phyloP scores from a whole-genome alignment of 2,113 vertebrate genomes.

The Urocynchramus pylzowi region DNA sequence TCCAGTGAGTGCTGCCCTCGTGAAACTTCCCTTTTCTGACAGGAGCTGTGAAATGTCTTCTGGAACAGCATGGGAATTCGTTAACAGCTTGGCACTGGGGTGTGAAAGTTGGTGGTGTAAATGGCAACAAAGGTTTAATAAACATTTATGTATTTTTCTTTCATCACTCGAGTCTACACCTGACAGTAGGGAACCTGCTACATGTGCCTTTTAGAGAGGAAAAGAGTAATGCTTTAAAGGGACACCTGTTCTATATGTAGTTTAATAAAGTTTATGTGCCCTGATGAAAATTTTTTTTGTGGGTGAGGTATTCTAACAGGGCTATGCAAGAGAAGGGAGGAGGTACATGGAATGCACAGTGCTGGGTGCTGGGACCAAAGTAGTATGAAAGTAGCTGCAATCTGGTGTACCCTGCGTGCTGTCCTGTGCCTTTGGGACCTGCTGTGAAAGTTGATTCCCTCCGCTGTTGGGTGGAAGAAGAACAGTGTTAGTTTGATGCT shows the following conservation, averaged over 20 bases:
- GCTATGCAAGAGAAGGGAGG: not conserved
- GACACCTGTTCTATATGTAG: not conserved
- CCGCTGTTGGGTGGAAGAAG: not conserved
- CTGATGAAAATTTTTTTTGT: not conserved
- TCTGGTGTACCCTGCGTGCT: not conserved
- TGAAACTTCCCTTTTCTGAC: slow-evolving; percentile 42
- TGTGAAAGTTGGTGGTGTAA: slow-evolving; percentile 59
- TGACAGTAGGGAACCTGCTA: slow-evolving; percentile 29
- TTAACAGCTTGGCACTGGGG: slow-evolving; percentile 51
- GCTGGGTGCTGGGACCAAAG: not conserved
- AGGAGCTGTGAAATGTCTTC: slow-evolving; percentile 58
- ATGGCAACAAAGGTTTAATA: slow-evolving; percentile 61
- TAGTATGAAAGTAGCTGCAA: not conserved
- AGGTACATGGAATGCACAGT: not conserved
- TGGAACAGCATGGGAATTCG: slow-evolving; percentile 39
- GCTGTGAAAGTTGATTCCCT: not conserved
- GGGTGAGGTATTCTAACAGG: not conserved
- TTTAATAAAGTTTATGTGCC: not conserved
- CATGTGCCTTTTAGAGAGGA: not conserved
- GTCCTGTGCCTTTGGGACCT: not conserved
- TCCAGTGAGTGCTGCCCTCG: not conserved
- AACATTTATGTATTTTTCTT: slow-evolving; percentile 61
- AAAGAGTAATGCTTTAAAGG: not conserved
- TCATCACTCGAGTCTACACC: slow-evolving; percentile 35
- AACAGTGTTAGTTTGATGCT: not conserved